Evolutionary conservation across 2,797 vertebrate species (phyloP).

Genomic region (Girardinus metallicus): DNA sequence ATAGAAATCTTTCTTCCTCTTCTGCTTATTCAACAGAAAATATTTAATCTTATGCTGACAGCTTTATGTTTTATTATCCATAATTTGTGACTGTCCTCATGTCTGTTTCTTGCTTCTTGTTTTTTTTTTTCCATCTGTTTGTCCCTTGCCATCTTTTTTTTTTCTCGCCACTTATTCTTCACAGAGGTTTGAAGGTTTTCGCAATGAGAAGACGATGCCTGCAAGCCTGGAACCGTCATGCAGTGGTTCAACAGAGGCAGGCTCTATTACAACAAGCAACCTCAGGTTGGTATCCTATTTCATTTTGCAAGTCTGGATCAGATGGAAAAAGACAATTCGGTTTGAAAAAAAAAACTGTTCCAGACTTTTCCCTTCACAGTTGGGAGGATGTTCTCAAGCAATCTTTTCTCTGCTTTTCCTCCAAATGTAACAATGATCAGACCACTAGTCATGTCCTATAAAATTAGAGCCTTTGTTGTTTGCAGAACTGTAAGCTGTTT

Average conservation of each 20-base stretch:
- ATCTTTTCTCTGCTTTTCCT: not conserved
- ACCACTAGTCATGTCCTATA: not conserved
- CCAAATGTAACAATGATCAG: not conserved
- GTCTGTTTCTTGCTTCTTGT: conserved; percentile 32
- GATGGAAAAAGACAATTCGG: not conserved
- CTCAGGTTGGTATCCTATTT: conserved; percentile 83
- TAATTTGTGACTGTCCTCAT: conserved; percentile 5
- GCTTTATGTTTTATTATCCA: conserved; percentile 13
- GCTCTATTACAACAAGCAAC: conserved; percentile 82
- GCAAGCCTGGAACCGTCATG: conserved; percentile 94
- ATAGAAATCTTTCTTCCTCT: conserved; percentile 19
- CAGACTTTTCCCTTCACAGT: not conserved
- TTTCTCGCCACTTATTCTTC: conserved; percentile 22
- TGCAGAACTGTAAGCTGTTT: not conserved
- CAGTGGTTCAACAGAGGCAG: conserved; percentile 84
- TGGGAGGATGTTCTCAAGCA: conserved; percentile 1
- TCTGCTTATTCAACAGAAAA: not conserved
- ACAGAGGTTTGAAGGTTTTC: conserved; percentile 94
- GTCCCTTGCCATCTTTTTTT: conserved; percentile 38
- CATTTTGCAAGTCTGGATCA: not conserved
- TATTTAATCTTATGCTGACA: conserved; percentile 2
- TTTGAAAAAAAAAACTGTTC: not conserved
- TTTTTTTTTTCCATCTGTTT: conserved; percentile 41
- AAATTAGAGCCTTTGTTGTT: not conserved
- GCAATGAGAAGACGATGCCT: conserved; percentile 93